These are phyloP conservation scores for Calidris pygmaea DNA, from an alignment of 2,113 vertebrate genomes.

Conservation along the genomic window DNA sequence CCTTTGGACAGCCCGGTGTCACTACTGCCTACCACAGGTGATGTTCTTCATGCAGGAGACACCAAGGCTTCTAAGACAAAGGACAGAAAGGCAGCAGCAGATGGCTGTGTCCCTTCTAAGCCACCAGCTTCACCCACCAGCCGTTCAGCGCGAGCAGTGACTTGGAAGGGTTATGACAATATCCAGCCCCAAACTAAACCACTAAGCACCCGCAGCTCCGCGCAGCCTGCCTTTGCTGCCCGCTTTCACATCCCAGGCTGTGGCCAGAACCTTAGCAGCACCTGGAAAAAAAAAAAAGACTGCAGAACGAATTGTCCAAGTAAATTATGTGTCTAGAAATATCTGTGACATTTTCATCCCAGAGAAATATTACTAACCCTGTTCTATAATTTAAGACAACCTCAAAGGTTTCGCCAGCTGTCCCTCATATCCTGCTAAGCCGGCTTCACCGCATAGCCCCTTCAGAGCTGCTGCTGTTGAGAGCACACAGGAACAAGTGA, in stretches of 20 bases:
- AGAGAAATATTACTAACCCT: not conserved
- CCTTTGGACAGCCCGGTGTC: not conserved
- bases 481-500: not conserved
- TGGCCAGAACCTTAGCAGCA: not conserved
- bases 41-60: not conserved
- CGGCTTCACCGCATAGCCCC: not conserved
- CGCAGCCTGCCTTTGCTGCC: not conserved
- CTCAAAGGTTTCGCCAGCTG: not conserved
- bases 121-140: not conserved
- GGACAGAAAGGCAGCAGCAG: not conserved
- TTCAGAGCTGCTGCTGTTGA: not conserved
- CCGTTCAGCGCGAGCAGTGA: fast-evolving
- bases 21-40: not conserved
- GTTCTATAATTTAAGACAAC: not conserved
- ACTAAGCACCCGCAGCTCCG: not conserved
- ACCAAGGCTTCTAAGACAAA: not conserved
- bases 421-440: not conserved
- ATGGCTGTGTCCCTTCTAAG: not conserved
- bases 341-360: not conserved
- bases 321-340: not conserved
- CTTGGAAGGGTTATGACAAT: not conserved
- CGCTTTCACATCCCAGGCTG: not conserved
- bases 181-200: not conserved
- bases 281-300: not conserved
- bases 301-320: not conserved